Conservation (phyloP, 2,113 vertebrate genomes). For the Serilophus lunatus region DNA sequence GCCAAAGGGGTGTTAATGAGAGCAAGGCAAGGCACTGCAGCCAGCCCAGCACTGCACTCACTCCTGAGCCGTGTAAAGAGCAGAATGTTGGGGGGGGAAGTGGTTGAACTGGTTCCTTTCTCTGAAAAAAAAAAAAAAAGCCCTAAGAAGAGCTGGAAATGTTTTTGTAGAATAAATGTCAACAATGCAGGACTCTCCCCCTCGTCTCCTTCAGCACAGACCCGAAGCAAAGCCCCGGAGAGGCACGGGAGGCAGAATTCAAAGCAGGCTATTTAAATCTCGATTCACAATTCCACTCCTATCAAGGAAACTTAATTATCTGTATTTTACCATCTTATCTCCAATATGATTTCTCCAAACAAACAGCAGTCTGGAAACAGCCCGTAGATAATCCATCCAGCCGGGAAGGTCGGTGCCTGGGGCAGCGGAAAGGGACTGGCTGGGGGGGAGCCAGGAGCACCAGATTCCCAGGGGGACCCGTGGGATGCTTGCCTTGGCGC, state of each 20-base stretch:
- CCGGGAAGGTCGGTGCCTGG: neutral
- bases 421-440: neutral
- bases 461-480: neutral
- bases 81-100: slow-evolving; percentile 6
- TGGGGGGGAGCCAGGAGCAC: neutral
- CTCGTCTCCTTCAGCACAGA: neutral
- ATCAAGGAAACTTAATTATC: slow-evolving; percentile 51
- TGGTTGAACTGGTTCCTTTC: slow-evolving; percentile 52
- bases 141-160: slow-evolving; percentile 48
- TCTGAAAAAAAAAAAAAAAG: slow-evolving; percentile 46
- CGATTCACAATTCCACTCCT: slow-evolving; percentile 8
- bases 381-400: slow-evolving; percentile 5
- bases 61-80: neutral
- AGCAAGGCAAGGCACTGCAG: neutral
- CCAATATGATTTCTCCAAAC: slow-evolving; percentile 45
- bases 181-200: slow-evolving; percentile 34
- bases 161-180: slow-evolving; percentile 58
- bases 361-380: slow-evolving; percentile 50
- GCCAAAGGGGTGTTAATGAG: slow-evolving; percentile 38
- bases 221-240: neutral
- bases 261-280: slow-evolving; percentile 46
- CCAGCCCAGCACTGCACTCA: neutral
- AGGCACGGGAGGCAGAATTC: neutral
- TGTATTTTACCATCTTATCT: slow-evolving; percentile 56
- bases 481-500: neutral